These are phyloP conservation scores for Laticauda laticaudata DNA, from an alignment of 2,113 vertebrate species.

Conservation along the genomic window DNA sequence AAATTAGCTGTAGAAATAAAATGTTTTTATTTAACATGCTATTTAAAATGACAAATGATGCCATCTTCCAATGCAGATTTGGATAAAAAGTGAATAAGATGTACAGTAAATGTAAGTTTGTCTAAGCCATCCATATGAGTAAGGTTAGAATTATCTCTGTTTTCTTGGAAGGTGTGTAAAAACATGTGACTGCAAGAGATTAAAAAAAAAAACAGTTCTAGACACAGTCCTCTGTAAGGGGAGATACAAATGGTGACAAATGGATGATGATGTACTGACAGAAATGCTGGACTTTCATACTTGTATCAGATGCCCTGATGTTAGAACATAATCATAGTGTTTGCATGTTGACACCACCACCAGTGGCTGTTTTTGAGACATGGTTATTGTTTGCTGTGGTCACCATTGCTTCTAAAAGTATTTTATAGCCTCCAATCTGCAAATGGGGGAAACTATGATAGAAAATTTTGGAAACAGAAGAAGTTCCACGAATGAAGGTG, in stretches of 20 bases:
- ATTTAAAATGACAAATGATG: background rate
- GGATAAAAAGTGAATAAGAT: background rate
- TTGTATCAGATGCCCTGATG: background rate
- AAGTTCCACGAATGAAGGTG: background rate
- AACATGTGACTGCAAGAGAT: no score
- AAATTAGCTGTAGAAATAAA: background rate
- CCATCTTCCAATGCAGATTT: background rate
- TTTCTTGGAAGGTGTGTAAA: background rate
- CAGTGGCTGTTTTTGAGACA: background rate
- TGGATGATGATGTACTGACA: background rate
- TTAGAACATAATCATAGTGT: background rate
- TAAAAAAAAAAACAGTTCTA: background rate
- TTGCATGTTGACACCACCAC: background rate
- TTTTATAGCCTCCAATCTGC: background rate
- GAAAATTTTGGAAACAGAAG: background rate
- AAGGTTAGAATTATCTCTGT: background rate
- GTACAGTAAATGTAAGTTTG: background rate
- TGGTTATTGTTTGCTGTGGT: background rate
- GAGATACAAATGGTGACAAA: background rate
- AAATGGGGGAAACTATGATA: background rate
- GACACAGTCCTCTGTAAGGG: background rate
- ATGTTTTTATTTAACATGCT: background rate
- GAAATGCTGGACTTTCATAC: background rate
- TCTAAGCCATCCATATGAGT: background rate
- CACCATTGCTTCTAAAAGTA: background rate